phyloP scores from a whole-genome alignment of 2,113 vertebrate species.

The Oryzias woworae region DNA sequence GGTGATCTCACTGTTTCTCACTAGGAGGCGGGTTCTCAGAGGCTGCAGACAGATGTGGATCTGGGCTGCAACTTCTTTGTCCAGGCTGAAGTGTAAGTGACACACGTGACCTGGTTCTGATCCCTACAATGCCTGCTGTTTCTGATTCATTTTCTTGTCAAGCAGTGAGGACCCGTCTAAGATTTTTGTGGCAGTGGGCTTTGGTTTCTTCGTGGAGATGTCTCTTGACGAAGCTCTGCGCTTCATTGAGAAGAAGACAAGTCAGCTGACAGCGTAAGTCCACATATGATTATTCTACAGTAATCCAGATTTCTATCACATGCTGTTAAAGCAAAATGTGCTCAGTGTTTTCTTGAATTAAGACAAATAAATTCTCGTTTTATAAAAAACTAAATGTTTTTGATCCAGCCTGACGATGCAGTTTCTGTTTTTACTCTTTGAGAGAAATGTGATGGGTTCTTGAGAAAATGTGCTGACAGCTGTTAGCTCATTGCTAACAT shows the following conservation, averaged over 20 bases:
- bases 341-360: no score
- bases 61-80: slow-evolving; percentile 90
- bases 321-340: no score
- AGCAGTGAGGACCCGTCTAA: slow-evolving; percentile 82
- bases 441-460: neutral
- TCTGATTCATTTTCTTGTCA: neutral
- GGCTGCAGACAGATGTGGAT: slow-evolving; percentile 85
- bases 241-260: slow-evolving; percentile 88
- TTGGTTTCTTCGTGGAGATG: slow-evolving; percentile 89
- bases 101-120: neutral
- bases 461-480: neutral
- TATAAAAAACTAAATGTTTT: no score
- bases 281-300: no score
- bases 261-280: slow-evolving; percentile 84
- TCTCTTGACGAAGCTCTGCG: slow-evolving; percentile 83
- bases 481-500: slow-evolving; percentile 27
- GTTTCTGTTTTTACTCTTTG: no score
- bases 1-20: neutral
- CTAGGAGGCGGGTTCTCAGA: slow-evolving; percentile 76
- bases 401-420: no score
- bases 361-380: no score
- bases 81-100: slow-evolving; percentile 85
- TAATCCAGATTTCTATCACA: no score
- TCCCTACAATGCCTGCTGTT: neutral
- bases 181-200: slow-evolving; percentile 86